Evolutionary conservation across 2,113 vertebrate species (phyloP).

Genomic region (Ophthalmotilapia sp.): DNA sequence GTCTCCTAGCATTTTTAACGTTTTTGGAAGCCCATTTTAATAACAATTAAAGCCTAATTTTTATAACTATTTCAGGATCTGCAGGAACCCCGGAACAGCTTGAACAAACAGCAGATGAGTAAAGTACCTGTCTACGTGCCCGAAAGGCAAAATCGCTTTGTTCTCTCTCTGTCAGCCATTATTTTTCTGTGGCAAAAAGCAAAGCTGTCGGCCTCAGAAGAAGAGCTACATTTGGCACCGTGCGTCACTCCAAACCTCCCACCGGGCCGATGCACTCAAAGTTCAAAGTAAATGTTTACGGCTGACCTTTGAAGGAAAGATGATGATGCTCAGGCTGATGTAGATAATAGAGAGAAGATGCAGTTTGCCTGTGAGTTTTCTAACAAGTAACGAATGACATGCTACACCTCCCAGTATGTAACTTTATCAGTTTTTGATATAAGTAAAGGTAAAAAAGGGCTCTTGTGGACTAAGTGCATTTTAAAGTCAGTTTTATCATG

Average conservation of each 20-base stretch:
- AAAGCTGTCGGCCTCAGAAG: not conserved
- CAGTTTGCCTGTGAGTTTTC: not conserved
- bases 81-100: not conserved
- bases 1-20: not conserved
- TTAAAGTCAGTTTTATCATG: not conserved
- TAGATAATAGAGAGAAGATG: not conserved
- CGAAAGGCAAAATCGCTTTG: not conserved
- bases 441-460: not conserved
- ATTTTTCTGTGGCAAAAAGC: not conserved
- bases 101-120: not conserved
- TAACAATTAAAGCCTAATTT: not conserved
- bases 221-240: not conserved
- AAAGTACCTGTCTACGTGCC: not conserved
- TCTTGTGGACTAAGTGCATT: not conserved
- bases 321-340: not conserved
- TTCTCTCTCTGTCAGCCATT: not conserved
- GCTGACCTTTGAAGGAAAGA: not conserved
- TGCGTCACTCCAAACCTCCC: not conserved
- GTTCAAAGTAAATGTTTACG: not conserved
- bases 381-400: not conserved
- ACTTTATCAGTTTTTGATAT: not conserved
- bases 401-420: not conserved
- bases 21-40: not conserved
- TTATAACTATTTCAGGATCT: not conserved
- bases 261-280: not conserved